Base-by-base conservation (phyloP, 2,797 vertebrate species). In the Adelosebastes latens region DNA sequence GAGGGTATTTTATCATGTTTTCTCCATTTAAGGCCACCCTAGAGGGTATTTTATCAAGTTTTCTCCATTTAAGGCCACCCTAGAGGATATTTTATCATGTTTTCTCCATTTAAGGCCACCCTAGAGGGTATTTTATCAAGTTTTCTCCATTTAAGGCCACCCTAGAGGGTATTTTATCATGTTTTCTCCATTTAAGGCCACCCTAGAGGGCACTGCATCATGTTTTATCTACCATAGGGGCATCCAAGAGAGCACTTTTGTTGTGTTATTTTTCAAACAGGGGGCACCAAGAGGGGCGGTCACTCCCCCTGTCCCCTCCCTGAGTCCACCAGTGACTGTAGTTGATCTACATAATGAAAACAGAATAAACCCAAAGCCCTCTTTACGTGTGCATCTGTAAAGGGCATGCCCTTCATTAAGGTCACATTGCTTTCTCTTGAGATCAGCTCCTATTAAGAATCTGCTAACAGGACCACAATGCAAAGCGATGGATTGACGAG, bases 391-490 rank as follows among this genome's bases (percentile, higher is more conserved):
- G 31, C 42, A 24, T 77, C 24, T 77, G 31, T 68, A 84, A 75
- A 84, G 39, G 56, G 9, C 62, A 72, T 65, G 86, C 65, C 89
- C 81, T 92, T 85, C 81, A 77, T 42, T 82, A 31, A 82, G 90
- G 92, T 91, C 79, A 89, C 65, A 67, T 67, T 83, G 84, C 39
- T 79, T 66, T 90, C 76, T 88, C 73, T 84, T 75, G 68, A 63
- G 77, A 85, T 59, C 70, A 79, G 65, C 16, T 79, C 25, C 63
- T 73, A 80, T 85, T 72, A 86, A 87, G 83, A 90, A 84, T 86
- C 9, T 46, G 60, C 72, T 61, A 69, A 83, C 73, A 39, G 79
- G 69, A 80, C 58, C 52, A 85, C 68, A 73, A 68, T 79, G 71
- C 75, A 75, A 83, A 79, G 68, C 68, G 65, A 71, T 72, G 49